These are phyloP conservation scores for Caenorhabditis angaria DNA, from an alignment of 2,888 invertebrate species.

Conservation along the genomic window DNA sequence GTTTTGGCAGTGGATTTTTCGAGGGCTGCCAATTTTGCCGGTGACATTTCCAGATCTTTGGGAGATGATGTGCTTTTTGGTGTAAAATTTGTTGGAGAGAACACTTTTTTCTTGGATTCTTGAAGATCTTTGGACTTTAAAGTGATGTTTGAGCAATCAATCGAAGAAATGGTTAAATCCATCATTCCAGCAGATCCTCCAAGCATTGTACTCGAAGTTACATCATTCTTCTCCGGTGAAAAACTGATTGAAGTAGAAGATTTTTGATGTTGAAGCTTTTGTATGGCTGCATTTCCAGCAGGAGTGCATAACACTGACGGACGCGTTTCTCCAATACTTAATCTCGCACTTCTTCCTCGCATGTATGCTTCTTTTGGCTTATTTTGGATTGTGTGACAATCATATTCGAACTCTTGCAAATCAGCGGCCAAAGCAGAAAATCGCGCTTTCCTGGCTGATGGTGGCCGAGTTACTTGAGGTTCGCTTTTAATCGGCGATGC, in stretches of 20 bases:
- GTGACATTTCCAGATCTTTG: conserved; percentile 28
- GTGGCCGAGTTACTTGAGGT: too few species aligned
- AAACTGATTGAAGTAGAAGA: not conserved
- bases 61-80: conserved; percentile 53
- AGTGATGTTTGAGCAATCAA: conserved; percentile 17
- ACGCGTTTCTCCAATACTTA: conserved; percentile 54
- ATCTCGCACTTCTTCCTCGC: conserved; percentile 52
- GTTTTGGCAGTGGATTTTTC: conserved; percentile 33
- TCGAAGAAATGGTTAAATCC: conserved; percentile 32
- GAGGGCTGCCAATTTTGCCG: conserved; percentile 39
- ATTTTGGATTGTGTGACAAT: conserved; percentile 23
- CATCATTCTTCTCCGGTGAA: conserved; percentile 6
- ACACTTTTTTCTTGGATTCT: conserved; percentile 23
- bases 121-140: conserved; percentile 13
- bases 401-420: conserved; percentile 31
- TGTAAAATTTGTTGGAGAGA: conserved; percentile 52
- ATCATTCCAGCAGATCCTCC: conserved; percentile 40
- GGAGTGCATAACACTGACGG: conserved; percentile 50
- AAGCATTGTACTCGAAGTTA: conserved; percentile 25
- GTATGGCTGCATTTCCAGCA: conserved; percentile 18
- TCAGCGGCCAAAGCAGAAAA: conserved; percentile 19
- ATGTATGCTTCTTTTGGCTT: conserved; percentile 53
- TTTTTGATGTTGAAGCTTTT: conserved; percentile 13
- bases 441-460: conserved; percentile 13
- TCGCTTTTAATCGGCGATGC: not conserved